A percentile compares a stretch with the other conserved stretches of the same genome.
These are phyloP conservation scores for Thryonomys swinderianus DNA, from an alignment of 2,113 vertebrate genomes.

Conservation along the genomic window DNA sequence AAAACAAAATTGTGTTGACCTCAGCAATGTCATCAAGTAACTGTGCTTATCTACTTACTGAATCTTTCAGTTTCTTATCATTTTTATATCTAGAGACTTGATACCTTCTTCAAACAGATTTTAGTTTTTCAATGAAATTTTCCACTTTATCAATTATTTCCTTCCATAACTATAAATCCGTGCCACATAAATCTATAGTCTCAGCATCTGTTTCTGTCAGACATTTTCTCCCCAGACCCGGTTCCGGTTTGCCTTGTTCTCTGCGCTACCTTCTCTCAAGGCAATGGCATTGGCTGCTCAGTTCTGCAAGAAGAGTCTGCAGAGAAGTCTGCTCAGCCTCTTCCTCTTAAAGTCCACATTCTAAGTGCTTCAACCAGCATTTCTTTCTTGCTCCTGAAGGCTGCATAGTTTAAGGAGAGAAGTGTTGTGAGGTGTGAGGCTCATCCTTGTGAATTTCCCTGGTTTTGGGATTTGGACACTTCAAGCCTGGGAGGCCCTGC, in stretches of 20 bases:
- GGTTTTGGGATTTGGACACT: background rate
- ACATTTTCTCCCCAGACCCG: background rate
- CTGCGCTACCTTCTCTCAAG: background rate
- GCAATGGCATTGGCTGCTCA: background rate
- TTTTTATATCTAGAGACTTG: constrained; percentile 4
- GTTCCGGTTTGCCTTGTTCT: background rate
- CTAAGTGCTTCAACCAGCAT: background rate
- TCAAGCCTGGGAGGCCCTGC: background rate
- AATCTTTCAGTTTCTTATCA: background rate
- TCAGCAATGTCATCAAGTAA: background rate
- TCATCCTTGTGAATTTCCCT: background rate
- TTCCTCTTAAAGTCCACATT: background rate
- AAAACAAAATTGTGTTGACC: no score
- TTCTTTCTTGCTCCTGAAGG: background rate
- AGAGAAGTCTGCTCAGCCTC: background rate
- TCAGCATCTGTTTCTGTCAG: background rate
- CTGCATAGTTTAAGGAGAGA: background rate
- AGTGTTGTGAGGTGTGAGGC: background rate
- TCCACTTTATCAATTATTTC: background rate
- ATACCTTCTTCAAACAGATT: background rate
- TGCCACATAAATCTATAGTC: background rate
- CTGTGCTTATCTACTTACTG: background rate
- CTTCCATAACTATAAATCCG: background rate
- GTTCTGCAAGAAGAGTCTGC: background rate
- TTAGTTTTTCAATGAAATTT: background rate